Evolutionary conservation across 2,888 invertebrate species (phyloP), one percentile per base, ranked within the genome.

Genomic region (Pammene aurita): DNA sequence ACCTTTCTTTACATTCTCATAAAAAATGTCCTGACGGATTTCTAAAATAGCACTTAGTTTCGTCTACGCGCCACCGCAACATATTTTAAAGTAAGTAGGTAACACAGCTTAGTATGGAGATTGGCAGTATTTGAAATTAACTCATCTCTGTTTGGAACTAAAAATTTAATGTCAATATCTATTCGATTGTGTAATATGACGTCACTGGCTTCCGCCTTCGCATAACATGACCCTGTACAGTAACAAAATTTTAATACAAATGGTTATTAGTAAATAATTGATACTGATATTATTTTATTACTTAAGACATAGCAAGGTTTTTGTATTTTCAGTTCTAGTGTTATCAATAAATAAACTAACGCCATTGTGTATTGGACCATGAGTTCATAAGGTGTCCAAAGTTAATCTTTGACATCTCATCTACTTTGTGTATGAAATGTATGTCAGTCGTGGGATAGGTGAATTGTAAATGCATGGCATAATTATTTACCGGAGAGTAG

Each of bases 211-310:
- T 50, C n/a, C 18, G 18, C 16, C 10, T 41, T 16, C 41, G 13
- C 52, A 52, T 44, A 62, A 56, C 50, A 38, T 48, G 46, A 57
- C 34, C 67, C 50, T 63, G 67, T 63, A 63, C 62, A 56, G 14
- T 52, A 26, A 52, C 10, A 52, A 9, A 26, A 42, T 13, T 62
- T 62, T 57, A 67, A 68, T 68, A 68, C 67, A 63, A 66, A 61
- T 41, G 14, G 41, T 38, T 62, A 57, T n/a, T 42, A 50, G 14
- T 68, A 52, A 57, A 68, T 57, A 57, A 63, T 67, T 67, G 56
- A 67, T 67, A 67, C 67, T 62, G 67, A 62, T 57, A 68, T 61
- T 42, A 63, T 52, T 68, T 42, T 18, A 18, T 62, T 48, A 62
- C 44, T 50, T n/a, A 46, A 50, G 57, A 42, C 41, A n/a, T n/a